A percentile compares a stretch with the other conserved stretches of the same genome.
These are phyloP conservation scores for Drosophila pallidifrons DNA, from an alignment of 1,140 invertebrate genomes.

Conservation along the genomic window DNA sequence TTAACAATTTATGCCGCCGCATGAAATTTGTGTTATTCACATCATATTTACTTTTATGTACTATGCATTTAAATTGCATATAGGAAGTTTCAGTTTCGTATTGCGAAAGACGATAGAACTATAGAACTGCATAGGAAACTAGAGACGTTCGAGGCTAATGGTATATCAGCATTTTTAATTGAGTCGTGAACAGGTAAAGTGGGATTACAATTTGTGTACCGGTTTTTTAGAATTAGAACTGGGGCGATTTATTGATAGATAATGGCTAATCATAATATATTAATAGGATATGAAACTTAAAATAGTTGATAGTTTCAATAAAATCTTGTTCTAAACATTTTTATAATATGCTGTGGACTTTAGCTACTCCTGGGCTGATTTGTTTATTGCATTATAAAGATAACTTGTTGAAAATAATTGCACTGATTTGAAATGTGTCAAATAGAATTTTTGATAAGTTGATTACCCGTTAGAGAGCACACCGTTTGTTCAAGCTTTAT, in stretches of 20 bases:
- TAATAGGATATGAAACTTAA: too few species aligned
- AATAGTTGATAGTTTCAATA: background rate
- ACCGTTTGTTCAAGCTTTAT: constrained; percentile 9
- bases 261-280: too few species aligned
- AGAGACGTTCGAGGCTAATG: background rate
- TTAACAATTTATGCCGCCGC: constrained; percentile 42
- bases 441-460: background rate
- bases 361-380: background rate
- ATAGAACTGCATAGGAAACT: constrained; percentile 1
- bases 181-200: background rate
- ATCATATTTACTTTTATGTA: constrained; percentile 6
- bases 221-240: background rate
- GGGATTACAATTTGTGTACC: constrained; percentile 1
- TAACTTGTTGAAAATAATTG: background rate
- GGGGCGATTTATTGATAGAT: background rate
- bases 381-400: constrained; percentile 1
- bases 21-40: constrained; percentile 28
- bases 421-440: background rate
- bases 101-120: constrained; percentile 10
- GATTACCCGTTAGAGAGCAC: constrained; percentile 7
- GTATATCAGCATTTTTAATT: constrained; percentile 7
- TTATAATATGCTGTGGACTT: background rate
- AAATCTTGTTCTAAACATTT: too few species aligned
- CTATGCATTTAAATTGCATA: constrained; percentile 18
- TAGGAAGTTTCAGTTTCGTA: constrained; percentile 22